Evolutionary conservation across 2,888 invertebrate genomes (phyloP).

Genomic region (Lordiphosa andalusiaca): DNA sequence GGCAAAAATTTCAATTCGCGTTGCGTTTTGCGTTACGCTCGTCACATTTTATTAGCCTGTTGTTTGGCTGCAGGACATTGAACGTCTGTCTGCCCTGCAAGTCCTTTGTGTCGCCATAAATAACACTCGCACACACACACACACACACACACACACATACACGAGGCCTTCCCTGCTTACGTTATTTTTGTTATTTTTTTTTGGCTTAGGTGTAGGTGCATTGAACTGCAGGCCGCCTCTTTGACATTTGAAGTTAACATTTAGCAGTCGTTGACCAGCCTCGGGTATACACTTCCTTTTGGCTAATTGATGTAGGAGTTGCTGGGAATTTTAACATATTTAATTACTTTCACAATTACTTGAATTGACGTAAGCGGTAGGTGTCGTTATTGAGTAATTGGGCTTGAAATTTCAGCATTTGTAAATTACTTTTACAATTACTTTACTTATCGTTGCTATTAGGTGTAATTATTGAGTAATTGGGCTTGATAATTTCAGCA

Average conservation of each 20-base stretch:
- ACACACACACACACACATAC: conserved; percentile 10
- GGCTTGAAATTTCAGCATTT: no score
- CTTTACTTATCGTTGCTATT: no score
- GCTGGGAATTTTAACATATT: no score
- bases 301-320: no score
- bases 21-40: conserved; percentile 64
- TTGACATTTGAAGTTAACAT: conserved; percentile 12
- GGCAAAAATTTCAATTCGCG: conserved; percentile 61
- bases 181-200: conserved; percentile 15
- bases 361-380: no score
- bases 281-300: no score
- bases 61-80: conserved; percentile 69
- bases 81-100: conserved; percentile 64
- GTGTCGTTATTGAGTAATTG: no score
- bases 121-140: conserved; percentile 40
- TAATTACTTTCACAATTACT: no score
- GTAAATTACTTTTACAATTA: no score
- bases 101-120: conserved; percentile 69
- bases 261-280: no score
- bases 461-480: no score
- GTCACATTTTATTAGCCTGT: conserved; percentile 76
- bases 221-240: conserved; percentile 54
- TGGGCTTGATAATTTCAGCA: no score
- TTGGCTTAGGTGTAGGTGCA: conserved; percentile 49
- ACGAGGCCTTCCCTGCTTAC: conserved; percentile 30